Conservation (phyloP, 2,113 vertebrate genomes). For the Atractosteus spatula region DNA sequence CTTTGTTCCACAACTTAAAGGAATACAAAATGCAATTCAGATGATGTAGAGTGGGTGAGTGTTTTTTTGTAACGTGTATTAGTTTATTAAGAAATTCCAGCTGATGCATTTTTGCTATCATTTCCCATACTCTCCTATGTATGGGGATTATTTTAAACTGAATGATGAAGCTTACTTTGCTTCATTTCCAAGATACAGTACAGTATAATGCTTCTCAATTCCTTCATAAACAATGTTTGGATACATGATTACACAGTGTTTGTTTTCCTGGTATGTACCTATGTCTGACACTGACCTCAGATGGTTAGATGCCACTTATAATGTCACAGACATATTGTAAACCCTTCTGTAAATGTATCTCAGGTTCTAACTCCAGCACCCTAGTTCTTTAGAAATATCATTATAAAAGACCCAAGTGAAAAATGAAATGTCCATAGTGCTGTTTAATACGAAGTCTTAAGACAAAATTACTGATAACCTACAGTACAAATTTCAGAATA, state of each 20-base stretch:
- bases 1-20: too few species aligned
- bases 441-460: too few species aligned
- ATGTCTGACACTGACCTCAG: not conserved
- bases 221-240: not conserved
- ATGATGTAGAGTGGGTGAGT: not conserved
- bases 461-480: too few species aligned
- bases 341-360: too few species aligned
- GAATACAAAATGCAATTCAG: too few species aligned
- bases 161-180: not conserved
- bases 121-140: not conserved
- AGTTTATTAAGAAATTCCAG: not conserved
- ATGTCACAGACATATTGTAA: slow-evolving; percentile 12
- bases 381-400: too few species aligned
- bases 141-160: not conserved
- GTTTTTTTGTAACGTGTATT: not conserved
- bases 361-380: too few species aligned
- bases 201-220: not conserved
- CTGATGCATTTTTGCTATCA: not conserved
- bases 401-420: too few species aligned
- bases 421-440: too few species aligned
- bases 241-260: not conserved
- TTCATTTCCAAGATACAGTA: slow-evolving; percentile 1
- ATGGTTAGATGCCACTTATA: slow-evolving; percentile 24
- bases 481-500: too few species aligned
- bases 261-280: not conserved